A percentile compares a stretch with the other conserved stretches of the same genome.
Evolutionary conservation across 2,113 vertebrate species (phyloP).

Genomic region (Beaufortia kweichowensis): DNA sequence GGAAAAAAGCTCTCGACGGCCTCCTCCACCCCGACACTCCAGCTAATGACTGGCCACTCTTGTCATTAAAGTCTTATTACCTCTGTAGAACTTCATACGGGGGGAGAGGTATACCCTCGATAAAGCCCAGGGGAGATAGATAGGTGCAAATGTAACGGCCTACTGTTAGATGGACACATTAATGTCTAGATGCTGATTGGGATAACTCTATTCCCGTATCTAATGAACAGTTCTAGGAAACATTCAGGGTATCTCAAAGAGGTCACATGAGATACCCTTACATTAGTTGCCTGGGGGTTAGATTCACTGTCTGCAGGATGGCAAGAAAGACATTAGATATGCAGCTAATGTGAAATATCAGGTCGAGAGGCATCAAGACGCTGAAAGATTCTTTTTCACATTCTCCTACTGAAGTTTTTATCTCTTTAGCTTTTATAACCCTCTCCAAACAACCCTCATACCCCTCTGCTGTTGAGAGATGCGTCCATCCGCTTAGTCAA

Average conservation of each 20-base stretch:
- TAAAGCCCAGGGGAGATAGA: not conserved
- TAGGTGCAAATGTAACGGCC: not conserved
- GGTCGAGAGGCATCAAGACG: not conserved
- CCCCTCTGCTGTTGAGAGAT: conserved; percentile 39
- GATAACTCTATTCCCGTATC: not conserved
- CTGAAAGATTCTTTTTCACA: conserved; percentile 19
- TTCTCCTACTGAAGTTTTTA: not conserved
- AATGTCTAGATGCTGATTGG: conserved; percentile 25
- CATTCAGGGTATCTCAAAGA: not conserved
- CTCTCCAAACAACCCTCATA: conserved; percentile 33
- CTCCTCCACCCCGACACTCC: conserved; percentile 58
- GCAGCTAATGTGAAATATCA: no score
- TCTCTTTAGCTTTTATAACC: not conserved
- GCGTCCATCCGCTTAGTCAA: conserved; percentile 4
- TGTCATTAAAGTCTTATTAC: conserved; percentile 40
- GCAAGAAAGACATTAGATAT: conserved; percentile 3
- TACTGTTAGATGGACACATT: conserved; percentile 30
- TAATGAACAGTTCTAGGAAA: not conserved
- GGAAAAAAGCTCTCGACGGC: conserved; percentile 60
- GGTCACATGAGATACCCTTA: not conserved
- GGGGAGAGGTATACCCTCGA: not conserved
- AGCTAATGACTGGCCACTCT: conserved; percentile 67
- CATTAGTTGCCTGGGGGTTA: not conserved
- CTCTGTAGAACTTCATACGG: not conserved
- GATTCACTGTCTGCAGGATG: not conserved